These are phyloP conservation scores for Rhodeus uyekii DNA, from an alignment of 2,797 vertebrate species.

Conservation along the genomic window DNA sequence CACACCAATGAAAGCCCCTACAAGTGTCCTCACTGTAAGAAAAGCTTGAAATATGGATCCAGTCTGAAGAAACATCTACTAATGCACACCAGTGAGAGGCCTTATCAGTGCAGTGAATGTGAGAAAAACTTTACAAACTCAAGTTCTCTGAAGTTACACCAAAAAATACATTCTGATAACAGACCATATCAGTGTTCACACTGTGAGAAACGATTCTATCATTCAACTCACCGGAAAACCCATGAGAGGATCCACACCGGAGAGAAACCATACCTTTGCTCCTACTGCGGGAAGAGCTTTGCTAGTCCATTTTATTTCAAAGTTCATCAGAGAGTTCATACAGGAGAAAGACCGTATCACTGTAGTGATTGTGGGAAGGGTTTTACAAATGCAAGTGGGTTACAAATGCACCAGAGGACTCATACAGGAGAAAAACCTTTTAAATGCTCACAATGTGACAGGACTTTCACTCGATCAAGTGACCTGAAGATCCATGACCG, in stretches of 20 bases:
- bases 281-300: conserved; percentile 45
- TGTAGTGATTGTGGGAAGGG: conserved; percentile 36
- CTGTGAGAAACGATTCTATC: conserved; percentile 42
- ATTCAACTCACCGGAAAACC: conserved; percentile 9
- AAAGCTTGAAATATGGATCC: background rate
- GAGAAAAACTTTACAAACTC: conserved; percentile 8
- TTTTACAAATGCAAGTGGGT: conserved; percentile 3
- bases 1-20: background rate
- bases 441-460: conserved; percentile 34
- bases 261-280: conserved; percentile 43
- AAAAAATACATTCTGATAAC: conserved; percentile 27
- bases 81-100: conserved; percentile 32
- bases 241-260: conserved; percentile 49
- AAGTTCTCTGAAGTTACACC: conserved; percentile 11
- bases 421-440: conserved; percentile 45
- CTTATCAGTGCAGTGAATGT: conserved; percentile 28
- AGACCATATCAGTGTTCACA: conserved; percentile 38
- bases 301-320: conserved; percentile 8
- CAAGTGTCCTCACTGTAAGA: conserved; percentile 31
- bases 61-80: conserved; percentile 16
- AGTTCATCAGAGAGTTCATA: conserved; percentile 31
- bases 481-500: conserved; percentile 3
- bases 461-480: background rate
- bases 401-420: conserved; percentile 12
- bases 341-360: background rate